Evolutionary conservation across 2,888 invertebrate species (phyloP), one percentile per base, ranked within the genome.

Genomic region (Ethmia dodecea): DNA sequence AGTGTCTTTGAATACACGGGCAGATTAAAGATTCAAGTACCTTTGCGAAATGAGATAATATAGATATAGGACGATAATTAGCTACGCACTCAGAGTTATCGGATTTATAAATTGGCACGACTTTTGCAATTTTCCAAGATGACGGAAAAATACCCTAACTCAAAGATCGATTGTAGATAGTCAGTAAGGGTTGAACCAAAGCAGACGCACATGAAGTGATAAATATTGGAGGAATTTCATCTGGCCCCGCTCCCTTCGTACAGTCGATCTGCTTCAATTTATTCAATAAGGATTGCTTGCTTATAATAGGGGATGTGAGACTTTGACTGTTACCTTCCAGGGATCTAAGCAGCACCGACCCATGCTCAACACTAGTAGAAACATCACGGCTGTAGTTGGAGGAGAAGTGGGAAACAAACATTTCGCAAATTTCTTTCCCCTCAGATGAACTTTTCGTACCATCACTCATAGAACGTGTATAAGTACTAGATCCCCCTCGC

Each of bases 401-500:
- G 14, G 29, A 8, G 16, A 29, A 29, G 11, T 29, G 13, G 10
- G 8, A 10, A 5, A 27, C 26, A 27, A 33, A 34, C 11, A 34
- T 13, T 1, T 34, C 22, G 22, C 33, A 34, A 13, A 34, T 22
- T 12, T 20, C 22, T 5, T 8, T 8, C 9, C 18, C 16, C 2
- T 28, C 13, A 10, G 33, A 20, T 3, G 33, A 13, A 2, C 9
- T 28, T n/a, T 5, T 14, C 0, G 22, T 6, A 13, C 37, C 37
- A 37, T 32, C n/a, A 2, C 32, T 32, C 18, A 37, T 24, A 13
- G 24, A 14, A 6, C 9, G 2, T 11, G 37, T 32, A 22, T 28
- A 37, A 4, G 22, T n/a, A 37, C 37, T 29, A 14, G 20, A 26
- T 10, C 40, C 36, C n/a, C 40, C 40, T 2, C 39, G 28, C n/a